These are phyloP conservation scores for Tetragnatha montana DNA, from an alignment of 2,888 invertebrate species.

Conservation along the genomic window DNA sequence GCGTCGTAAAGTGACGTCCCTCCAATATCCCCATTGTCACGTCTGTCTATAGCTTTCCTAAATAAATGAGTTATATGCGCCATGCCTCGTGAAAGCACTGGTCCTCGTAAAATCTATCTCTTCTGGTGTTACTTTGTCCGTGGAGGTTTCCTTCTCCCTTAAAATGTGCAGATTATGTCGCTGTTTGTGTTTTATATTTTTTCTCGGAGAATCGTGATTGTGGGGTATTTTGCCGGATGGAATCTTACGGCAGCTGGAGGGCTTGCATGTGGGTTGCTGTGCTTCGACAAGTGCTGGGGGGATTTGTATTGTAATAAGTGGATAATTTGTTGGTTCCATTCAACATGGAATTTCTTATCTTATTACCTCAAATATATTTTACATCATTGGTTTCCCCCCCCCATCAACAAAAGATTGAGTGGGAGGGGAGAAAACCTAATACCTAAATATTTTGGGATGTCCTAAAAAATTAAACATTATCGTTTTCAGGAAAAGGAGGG, in stretches of 20 bases:
- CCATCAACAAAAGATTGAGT: too few relatives aligned
- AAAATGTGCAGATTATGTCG: neutral
- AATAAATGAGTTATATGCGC: slow-evolving; percentile 43
- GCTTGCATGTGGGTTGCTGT: too few relatives aligned
- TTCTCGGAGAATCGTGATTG: neutral
- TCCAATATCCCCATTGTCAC: slow-evolving; percentile 37
- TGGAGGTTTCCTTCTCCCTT: neutral
- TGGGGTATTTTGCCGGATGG: neutral
- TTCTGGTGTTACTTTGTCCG: slow-evolving; percentile 24
- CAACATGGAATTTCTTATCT: too few relatives aligned
- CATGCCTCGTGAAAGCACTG: slow-evolving; percentile 8
- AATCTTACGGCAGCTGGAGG: neutral
- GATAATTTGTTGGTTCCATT: too few relatives aligned
- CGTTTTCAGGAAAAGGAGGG: too few relatives aligned
- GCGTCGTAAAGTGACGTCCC: slow-evolving; percentile 12
- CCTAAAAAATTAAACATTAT: too few relatives aligned
- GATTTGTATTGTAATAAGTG: too few relatives aligned
- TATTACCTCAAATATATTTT: too few relatives aligned
- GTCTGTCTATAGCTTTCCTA: slow-evolving; percentile 37
- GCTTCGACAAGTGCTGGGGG: too few relatives aligned
- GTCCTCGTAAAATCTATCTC: slow-evolving; percentile 16
- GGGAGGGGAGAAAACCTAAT: too few relatives aligned
- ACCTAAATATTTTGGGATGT: too few relatives aligned
- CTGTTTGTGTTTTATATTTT: neutral
- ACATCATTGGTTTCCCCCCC: too few relatives aligned